Percentiles rank a stretch among this genome's conserved stretches.
Conservation (phyloP, 2,888 invertebrate genomes). For the Cantharis nigra region DNA sequence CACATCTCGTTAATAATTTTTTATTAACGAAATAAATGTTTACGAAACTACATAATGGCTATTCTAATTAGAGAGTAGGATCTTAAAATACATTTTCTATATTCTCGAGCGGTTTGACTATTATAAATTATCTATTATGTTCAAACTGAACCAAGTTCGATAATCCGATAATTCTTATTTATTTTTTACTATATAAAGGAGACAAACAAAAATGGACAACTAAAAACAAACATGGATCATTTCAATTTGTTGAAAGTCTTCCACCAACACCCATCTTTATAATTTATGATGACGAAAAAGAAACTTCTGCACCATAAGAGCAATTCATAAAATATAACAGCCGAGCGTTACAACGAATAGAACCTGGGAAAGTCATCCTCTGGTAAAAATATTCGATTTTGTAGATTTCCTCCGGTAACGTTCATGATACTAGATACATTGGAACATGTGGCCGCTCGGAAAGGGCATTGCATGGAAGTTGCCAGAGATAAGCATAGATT, state of each 20-base stretch:
- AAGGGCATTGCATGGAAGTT: not conserved
- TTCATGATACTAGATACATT: not conserved
- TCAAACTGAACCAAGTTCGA: not conserved
- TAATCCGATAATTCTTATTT: too few species aligned
- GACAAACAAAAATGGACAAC: too few species aligned
- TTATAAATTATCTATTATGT: not conserved
- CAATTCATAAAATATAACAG: too few species aligned
- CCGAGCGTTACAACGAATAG: too few species aligned
- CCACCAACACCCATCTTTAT: not conserved
- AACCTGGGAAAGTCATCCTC: not conserved
- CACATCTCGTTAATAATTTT: not conserved
- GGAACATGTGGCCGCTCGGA: not conserved
- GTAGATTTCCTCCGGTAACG: rapidly evolving
- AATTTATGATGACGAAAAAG: not conserved
- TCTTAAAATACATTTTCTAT: not conserved
- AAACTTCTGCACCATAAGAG: not conserved
- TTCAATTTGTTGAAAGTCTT: too few species aligned
- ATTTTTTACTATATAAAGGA: not conserved
- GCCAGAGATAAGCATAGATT: too few species aligned
- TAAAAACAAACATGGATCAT: not conserved
- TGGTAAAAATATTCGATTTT: not conserved
- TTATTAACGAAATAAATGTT: too few species aligned
- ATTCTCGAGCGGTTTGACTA: not conserved
- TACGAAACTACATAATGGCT: not conserved
- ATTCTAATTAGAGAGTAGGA: not conserved